Base-by-base conservation (phyloP, 1,140 invertebrate genomes). In the Cotesia vestalis region DNA sequence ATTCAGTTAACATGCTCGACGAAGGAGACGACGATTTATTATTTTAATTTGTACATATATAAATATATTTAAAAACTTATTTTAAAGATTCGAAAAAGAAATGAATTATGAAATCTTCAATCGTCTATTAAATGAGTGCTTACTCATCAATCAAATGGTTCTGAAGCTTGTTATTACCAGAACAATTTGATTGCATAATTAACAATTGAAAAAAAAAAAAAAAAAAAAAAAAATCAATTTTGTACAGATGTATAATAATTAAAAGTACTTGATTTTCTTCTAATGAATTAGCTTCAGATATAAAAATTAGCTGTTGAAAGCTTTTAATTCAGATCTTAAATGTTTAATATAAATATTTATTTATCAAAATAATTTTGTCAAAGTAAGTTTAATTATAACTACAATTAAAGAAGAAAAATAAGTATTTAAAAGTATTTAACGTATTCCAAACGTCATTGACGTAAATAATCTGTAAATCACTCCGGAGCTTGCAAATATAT, bases 1-100 rank as follows among this genome's bases (percentile, higher is more conserved):
- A 91, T 69, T 83, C 89, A 35, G 85, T 89, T 52, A 97, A 94
- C 80, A 91, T 98, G 78, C 85, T 98, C 36, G 95, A 96, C 78
- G 94, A 97, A 81, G 94, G 93, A 46, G 97, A 99, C 82, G 96
- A 97, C 80, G 97, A 98, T 88, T 86, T 98, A 35, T 89, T 98
- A 38, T 98, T 98, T 86, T 97, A 95, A 90, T 20, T 34, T 72
- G 34, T 63, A 68, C 62, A 71, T 69, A 51, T 40, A 34, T 63
- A 71, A 62, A 71, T 69, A 17, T 20, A 34, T 55, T 64, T 46
- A 46, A 46, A 46, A 46, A 61, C 71, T 71, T 71, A 71, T 63
- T 73, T 71, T 71, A 12, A 51, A 63, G 40, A 69, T n/a, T 59
- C n/a, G n/a, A 6, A 17, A 20, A 57, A 57, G 17, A 55, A 66